phyloP scores from a whole-genome alignment of 2,888 invertebrate genomes.

The Stenodera caucasica region DNA sequence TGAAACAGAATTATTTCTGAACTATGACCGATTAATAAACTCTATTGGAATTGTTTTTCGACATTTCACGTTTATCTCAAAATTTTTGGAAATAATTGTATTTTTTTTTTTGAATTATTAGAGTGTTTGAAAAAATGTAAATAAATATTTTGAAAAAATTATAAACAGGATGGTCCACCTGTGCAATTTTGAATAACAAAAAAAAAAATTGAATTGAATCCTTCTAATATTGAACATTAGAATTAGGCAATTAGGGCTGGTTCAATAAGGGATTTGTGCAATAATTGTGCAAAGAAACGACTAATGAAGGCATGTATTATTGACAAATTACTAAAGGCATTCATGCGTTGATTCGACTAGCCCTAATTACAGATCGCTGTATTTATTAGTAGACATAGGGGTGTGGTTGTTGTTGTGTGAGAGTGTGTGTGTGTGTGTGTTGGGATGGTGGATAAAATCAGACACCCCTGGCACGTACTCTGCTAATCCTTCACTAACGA shows the following conservation, averaged over 20 bases:
- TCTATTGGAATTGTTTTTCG: too few species aligned
- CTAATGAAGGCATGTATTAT: slow-evolving; percentile 40
- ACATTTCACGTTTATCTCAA: too few species aligned
- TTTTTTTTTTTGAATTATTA: too few species aligned
- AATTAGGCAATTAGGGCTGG: slow-evolving; percentile 12
- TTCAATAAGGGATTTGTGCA: slow-evolving; percentile 19
- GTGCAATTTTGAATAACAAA: not conserved
- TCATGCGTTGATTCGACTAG: slow-evolving; percentile 42
- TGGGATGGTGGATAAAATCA: slow-evolving; percentile 39
- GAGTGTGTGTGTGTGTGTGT: not conserved
- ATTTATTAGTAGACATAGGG: slow-evolving; percentile 1
- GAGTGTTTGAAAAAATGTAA: too few species aligned
- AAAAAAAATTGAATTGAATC: not conserved
- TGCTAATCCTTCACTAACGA: slow-evolving; percentile 62
- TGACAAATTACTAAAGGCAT: slow-evolving; percentile 43
- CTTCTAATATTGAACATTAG: not conserved
- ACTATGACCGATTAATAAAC: too few species aligned
- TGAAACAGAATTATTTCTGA: too few species aligned
- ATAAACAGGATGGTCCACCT: too few species aligned
- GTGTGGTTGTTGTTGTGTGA: not conserved
- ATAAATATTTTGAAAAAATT: too few species aligned
- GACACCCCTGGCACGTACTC: slow-evolving; percentile 56
- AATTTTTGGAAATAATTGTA: too few species aligned
- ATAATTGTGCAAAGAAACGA: slow-evolving; percentile 29
- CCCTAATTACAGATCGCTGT: slow-evolving; percentile 39